A percentile compares a stretch with the other conserved stretches of the same genome.
phyloP scores from a whole-genome alignment of 2,888 invertebrate genomes.

The Rhingia rostrata region DNA sequence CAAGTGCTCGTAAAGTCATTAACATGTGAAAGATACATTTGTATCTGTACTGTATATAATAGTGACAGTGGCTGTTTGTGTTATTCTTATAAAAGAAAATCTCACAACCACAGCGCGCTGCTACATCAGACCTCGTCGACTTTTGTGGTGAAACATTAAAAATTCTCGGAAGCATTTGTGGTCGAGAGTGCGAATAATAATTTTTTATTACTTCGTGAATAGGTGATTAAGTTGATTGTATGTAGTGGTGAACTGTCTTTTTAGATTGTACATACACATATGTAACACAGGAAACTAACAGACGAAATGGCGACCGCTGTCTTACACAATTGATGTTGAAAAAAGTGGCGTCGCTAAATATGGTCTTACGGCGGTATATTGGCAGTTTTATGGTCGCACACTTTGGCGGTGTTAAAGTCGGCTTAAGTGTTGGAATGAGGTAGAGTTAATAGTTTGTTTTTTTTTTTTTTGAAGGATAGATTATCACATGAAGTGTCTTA shows the following conservation, averaged over 20 bases:
- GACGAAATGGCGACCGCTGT: conserved; percentile 41
- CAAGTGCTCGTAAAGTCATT: conserved; percentile 49
- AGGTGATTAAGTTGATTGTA: conserved; percentile 33
- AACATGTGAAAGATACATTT: conserved; percentile 27
- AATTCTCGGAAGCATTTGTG: conserved; percentile 63
- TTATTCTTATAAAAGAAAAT: conserved; percentile 13
- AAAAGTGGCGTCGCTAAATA: conserved; percentile 28
- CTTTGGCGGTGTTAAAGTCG: conserved; percentile 6
- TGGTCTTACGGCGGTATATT: conserved; percentile 19
- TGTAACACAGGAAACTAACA: conserved; percentile 31
- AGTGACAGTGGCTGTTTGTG: conserved; percentile 7
- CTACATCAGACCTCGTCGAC: neutral
- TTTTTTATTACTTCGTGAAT: conserved; percentile 35
- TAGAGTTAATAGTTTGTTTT: neutral
- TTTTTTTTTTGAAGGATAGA: neutral
- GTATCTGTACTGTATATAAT: conserved; percentile 2
- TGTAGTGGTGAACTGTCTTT: neutral
- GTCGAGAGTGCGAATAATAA: conserved; percentile 66
- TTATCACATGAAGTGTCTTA: too few relatives aligned
- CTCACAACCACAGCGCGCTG: neutral
- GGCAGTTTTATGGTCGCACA: conserved; percentile 12
- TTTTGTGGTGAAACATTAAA: conserved; percentile 33
- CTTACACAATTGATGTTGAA: conserved; percentile 15
- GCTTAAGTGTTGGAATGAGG: neutral
- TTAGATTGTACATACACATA: neutral